Base-by-base conservation (phyloP, 1,140 invertebrate genomes). In the Kradibia gibbosae region DNA sequence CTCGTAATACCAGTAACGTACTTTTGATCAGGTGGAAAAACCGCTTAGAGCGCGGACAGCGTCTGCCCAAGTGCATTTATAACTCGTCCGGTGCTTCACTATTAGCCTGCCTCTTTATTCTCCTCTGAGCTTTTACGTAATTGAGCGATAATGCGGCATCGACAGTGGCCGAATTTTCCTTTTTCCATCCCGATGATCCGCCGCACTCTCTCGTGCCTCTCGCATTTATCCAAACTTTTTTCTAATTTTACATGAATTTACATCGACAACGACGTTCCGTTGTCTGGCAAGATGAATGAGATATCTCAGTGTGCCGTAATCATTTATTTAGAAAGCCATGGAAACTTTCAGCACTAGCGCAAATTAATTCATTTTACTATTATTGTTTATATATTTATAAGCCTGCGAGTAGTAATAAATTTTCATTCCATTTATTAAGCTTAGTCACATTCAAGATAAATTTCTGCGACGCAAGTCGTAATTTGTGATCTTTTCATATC, bases 1-100 rank as follows among this genome's bases (percentile, higher is more conserved):
- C 60, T 62, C 13, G 60, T 62, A 62, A 34, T 62, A 62, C 60
- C 60, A 31, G 60, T 62, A 62, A 62, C 20, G 60, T 25, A 25
- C 31, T 34, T 60, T 34, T 62, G 10, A 34, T 31, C 1, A 3
- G 8, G 3, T 28, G 62, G 62, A 39, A 67, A 67, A 67, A 22
- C 34, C 34, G 22, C 34, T 2, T 20, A 17, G 1, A 17, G 60
- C 31, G 60, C 28, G 13, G 13, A 34, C 7, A 20, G 20, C 28
- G 5, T 8, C 60, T 62, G 17, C 17, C 28, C 13, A 62, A 62
- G 5, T 20, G 53, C 53, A 25, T 57, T 25, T 31, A 20, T 62
- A 3, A 4, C 50, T 53, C 50, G 50, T 53, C 50, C 15, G 50
- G 20, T 20, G 20, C 50, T 7, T 3, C 50, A 53, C n/a, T n/a